Percentiles rank a stretch among this genome's conserved stretches.
These are phyloP conservation scores for Eupithecia exiguata DNA, from an alignment of 2,888 invertebrate genomes.

Conservation along the genomic window DNA sequence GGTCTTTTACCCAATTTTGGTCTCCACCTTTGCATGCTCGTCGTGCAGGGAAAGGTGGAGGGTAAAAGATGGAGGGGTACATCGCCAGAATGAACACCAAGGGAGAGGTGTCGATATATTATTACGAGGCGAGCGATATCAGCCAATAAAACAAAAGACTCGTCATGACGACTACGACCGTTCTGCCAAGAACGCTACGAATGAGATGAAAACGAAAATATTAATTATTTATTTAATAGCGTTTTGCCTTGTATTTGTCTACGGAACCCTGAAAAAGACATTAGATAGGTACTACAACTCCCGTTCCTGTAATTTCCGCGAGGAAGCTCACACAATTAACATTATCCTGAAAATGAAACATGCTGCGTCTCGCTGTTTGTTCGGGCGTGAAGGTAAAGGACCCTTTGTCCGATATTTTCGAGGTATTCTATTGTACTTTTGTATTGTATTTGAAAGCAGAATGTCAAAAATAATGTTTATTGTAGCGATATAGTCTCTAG, in stretches of 20 bases:
- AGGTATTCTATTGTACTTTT: not conserved
- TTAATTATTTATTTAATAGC: not conserved
- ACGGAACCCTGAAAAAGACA: constrained; percentile 25
- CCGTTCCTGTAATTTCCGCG: constrained; percentile 18
- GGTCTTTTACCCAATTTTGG: too few species aligned
- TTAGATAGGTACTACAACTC: constrained; percentile 22
- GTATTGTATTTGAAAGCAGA: not conserved
- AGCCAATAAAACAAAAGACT: too few species aligned
- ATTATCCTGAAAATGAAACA: constrained; percentile 23
- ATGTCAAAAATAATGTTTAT: not conserved
- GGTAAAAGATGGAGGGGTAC: too few species aligned
- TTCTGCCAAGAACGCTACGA: too few species aligned
- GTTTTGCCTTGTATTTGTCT: not conserved
- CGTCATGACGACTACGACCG: too few species aligned
- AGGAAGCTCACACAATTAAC: constrained; percentile 25
- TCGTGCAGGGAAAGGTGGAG: too few species aligned
- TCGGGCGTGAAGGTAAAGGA: constrained; percentile 1
- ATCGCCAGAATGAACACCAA: too few species aligned
- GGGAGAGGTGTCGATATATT: too few species aligned
- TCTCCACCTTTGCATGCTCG: too few species aligned
- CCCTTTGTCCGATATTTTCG: constrained; percentile 7
- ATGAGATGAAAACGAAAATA: not conserved
- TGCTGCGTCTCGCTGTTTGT: constrained; percentile 2
- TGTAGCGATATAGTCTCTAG: not conserved
- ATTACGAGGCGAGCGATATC: too few species aligned